A percentile compares a stretch with the other conserved stretches of the same genome.
Evolutionary conservation across 2,113 vertebrate species (phyloP).

Genomic region (Pangasianodon hypophthalmus): DNA sequence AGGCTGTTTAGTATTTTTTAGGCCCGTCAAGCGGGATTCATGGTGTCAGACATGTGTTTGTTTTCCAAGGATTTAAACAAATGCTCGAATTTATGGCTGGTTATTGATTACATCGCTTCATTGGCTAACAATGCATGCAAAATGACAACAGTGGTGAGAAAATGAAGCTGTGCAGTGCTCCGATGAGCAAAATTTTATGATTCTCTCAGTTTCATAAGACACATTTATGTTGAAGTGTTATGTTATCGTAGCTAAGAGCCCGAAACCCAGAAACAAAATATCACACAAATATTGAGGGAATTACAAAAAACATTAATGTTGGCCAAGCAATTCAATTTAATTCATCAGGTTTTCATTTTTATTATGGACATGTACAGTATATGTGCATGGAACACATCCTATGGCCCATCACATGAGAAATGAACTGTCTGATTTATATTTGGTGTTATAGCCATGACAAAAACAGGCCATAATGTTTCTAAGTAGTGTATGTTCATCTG

Average conservation of each 20-base stretch:
- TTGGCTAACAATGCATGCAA: not conserved
- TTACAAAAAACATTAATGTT: not conserved
- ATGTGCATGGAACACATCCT: not conserved
- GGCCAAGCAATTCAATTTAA: slow-evolving; percentile 13
- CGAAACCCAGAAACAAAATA: not conserved
- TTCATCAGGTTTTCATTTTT: slow-evolving; percentile 4
- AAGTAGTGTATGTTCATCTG: slow-evolving; percentile 5
- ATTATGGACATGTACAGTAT: not conserved
- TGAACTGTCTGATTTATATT: not conserved
- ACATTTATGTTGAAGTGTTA: slow-evolving; percentile 19
- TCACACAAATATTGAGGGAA: not conserved
- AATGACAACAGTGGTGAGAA: not conserved
- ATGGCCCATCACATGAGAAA: not conserved
- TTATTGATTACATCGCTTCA: slow-evolving; percentile 39
- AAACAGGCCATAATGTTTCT: slow-evolving; percentile 16
- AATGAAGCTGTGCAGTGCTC: not conserved
- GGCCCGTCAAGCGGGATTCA: slow-evolving; percentile 41
- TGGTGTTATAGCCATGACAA: slow-evolving; percentile 22
- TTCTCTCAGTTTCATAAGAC: not conserved
- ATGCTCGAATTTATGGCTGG: slow-evolving; percentile 31
- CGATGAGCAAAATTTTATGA: not conserved
- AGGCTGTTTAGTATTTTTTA: slow-evolving; percentile 48
- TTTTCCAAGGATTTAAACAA: slow-evolving; percentile 46
- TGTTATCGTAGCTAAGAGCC: not conserved
- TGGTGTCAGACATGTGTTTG: slow-evolving; percentile 40